phyloP scores from a whole-genome alignment of 1,140 invertebrate genomes.

The Euura lappo region DNA sequence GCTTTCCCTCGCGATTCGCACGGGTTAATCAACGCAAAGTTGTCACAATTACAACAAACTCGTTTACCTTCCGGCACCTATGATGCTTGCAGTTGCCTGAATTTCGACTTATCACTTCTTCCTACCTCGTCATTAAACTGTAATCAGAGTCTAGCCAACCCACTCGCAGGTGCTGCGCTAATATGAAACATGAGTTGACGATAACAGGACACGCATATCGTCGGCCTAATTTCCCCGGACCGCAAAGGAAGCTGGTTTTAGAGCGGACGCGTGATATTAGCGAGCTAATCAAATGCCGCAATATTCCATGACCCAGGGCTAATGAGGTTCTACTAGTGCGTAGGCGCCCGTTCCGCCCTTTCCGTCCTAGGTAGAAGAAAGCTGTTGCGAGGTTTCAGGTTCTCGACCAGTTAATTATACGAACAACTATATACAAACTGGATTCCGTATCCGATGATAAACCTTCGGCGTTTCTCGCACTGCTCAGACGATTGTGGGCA shows the following conservation, averaged over 20 bases:
- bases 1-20: not conserved
- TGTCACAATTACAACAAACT: not conserved
- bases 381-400: not conserved
- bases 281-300: slow-evolving; percentile 41
- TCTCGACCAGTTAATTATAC: slow-evolving; percentile 32
- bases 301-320: slow-evolving; percentile 26
- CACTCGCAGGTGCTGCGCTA: no score
- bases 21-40: not conserved
- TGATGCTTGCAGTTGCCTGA: no score
- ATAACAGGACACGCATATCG: not conserved
- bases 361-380: no score
- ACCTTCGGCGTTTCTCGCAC: slow-evolving; percentile 9
- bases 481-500: no score
- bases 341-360: not conserved
- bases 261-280: slow-evolving; percentile 26
- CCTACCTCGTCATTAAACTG: no score
- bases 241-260: not conserved
- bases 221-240: slow-evolving; percentile 1
- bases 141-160: no score
- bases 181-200: no score
- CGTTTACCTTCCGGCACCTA: not conserved
- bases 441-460: slow-evolving; percentile 34
- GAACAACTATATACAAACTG: slow-evolving; percentile 35
- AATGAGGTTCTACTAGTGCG: not conserved
- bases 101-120: no score